phyloP scores from a whole-genome alignment of 2,113 vertebrate species.

The Ceyx margarethae region DNA sequence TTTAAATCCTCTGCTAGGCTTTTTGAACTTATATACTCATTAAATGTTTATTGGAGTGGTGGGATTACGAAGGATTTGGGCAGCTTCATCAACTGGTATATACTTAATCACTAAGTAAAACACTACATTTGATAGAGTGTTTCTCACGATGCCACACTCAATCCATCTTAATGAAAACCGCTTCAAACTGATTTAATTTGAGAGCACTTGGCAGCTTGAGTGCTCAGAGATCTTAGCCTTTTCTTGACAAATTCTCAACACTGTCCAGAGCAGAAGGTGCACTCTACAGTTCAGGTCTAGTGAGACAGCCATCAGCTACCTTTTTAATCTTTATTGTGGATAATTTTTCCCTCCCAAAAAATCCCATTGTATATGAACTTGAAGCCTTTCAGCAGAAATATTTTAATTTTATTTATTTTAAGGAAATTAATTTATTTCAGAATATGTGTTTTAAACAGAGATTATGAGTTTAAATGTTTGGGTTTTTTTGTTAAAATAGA shows the following conservation, averaged over 20 bases:
- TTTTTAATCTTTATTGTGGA: not conserved
- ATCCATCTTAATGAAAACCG: constrained; percentile 99
- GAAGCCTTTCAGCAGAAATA: not conserved
- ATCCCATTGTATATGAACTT: not conserved
- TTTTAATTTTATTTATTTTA: not conserved
- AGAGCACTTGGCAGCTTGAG: constrained; percentile 87
- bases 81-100: constrained; percentile 90
- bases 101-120: constrained; percentile 99
- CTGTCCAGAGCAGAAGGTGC: constrained; percentile 53
- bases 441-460: not conserved
- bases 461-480: not conserved
- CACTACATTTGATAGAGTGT: constrained; percentile 99
- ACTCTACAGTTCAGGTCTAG: not conserved
- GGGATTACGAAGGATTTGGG: constrained; percentile 87
- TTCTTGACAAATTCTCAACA: constrained; percentile 77
- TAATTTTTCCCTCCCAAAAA: not conserved
- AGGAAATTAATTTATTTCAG: not conserved
- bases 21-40: constrained; percentile 89
- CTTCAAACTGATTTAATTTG: constrained; percentile 90
- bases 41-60: constrained; percentile 93
- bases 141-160: constrained; percentile 97
- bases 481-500: not conserved
- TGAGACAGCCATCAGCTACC: constrained; percentile 1
- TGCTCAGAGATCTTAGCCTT: constrained; percentile 81
- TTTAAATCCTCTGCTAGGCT: constrained; percentile 87